Percentiles rank a stretch among this genome's conserved stretches.
Conservation (phyloP, 2,797 vertebrate species). For the Cryptoprocta ferox region DNA sequence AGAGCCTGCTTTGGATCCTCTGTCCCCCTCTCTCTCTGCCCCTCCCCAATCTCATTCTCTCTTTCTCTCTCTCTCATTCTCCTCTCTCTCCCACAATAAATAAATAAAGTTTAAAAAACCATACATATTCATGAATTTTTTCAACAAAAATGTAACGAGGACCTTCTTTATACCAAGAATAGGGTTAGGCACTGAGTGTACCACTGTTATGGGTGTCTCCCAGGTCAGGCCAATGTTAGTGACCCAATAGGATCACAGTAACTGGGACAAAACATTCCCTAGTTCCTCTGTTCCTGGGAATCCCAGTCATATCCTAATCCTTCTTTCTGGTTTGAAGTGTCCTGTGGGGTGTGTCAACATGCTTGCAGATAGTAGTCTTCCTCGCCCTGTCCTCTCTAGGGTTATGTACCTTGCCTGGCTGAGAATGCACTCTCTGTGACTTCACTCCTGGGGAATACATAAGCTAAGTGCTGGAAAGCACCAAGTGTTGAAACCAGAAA, state of each 20-base stretch:
- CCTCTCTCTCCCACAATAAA: no score
- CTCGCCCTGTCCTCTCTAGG: background rate
- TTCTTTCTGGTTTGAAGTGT: background rate
- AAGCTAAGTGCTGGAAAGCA: background rate
- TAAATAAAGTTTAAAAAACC: background rate
- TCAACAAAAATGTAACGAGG: background rate
- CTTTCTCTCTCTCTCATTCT: no score
- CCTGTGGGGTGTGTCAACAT: accelerated
- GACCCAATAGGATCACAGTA: background rate
- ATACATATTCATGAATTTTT: background rate
- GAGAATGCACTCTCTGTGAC: background rate
- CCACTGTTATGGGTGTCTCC: accelerated
- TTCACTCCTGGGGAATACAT: background rate
- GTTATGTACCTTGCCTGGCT: background rate
- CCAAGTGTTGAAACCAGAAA: background rate
- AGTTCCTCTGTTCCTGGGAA: background rate
- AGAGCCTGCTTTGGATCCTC: no score
- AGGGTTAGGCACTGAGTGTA: background rate
- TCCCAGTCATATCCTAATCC: background rate
- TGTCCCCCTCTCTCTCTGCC: no score
- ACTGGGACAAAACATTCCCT: background rate
- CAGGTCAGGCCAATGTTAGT: background rate
- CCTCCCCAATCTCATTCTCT: no score
- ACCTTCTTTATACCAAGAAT: background rate
- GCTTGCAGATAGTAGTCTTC: background rate